These are phyloP conservation scores for Oscheius sp. DNA, from an alignment of 1,140 invertebrate species.

Conservation along the genomic window DNA sequence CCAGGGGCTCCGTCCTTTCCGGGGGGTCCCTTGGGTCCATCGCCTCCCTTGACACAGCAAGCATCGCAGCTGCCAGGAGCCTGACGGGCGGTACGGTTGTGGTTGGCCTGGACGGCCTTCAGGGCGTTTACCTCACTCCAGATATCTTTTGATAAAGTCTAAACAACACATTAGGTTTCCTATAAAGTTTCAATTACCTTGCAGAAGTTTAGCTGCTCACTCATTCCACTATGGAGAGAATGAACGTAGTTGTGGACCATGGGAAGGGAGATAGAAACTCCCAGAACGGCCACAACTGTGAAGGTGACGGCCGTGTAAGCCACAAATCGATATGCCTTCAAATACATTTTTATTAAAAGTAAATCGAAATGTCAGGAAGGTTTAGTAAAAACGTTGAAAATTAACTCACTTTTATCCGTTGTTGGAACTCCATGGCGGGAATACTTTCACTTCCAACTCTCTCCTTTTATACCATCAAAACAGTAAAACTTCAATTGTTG, in stretches of 20 bases:
- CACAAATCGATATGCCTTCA: conserved; percentile 25
- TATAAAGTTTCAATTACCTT: neutral
- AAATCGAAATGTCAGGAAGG: too few relatives aligned
- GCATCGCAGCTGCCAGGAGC: conserved; percentile 36
- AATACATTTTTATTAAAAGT: too few relatives aligned
- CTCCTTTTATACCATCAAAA: neutral
- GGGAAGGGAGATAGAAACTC: conserved; percentile 35
- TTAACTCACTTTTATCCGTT: neutral
- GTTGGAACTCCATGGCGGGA: conserved; percentile 2
- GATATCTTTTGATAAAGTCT: conserved; percentile 41
- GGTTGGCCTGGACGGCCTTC: conserved; percentile 16
- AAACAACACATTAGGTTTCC: neutral
- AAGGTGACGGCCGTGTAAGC: conserved; percentile 30
- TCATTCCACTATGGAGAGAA: conserved; percentile 24
- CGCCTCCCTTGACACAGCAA: conserved; percentile 34
- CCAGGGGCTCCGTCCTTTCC: conserved; percentile 31
- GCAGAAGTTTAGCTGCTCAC: conserved; percentile 35
- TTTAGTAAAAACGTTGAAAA: too few relatives aligned
- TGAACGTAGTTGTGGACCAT: conserved; percentile 43
- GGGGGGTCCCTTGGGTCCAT: conserved; percentile 23
- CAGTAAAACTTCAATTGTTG: too few relatives aligned
- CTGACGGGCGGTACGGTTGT: conserved; percentile 37
- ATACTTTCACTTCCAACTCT: neutral
- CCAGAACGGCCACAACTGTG: conserved; percentile 31
- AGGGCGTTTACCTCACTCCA: conserved; percentile 41